Base-by-base conservation (phyloP, 2,888 invertebrate genomes). In the Archips xylosteana region DNA sequence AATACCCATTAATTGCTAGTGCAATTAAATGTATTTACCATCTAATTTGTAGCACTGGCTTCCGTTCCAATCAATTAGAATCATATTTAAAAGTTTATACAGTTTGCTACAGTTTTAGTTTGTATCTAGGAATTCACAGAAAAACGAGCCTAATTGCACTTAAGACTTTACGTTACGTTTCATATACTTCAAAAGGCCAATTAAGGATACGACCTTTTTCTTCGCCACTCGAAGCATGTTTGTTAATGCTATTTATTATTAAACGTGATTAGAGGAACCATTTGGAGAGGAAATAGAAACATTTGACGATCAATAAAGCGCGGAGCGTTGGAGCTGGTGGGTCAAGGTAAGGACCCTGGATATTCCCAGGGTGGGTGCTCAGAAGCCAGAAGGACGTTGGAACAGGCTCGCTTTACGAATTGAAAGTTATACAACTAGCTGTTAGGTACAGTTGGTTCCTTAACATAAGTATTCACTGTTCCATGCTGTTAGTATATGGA, bases 321-420 rank as follows among this genome's bases (percentile, higher is more conserved):
- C 32, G 10, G 12, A 32, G 12, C 10, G n/a, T 49, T 49, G 57
- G n/a, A 32, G 57, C 57, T 57, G 57, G 57, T 32, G 36, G 70
- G 63, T 70, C 63, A 70, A 70, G 70, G 70, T 45, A 12, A 15
- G 32, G 51, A 62, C 69, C 61, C 54, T 54, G 54, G 68, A 66
- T 51, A 57, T 49, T 39, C 36, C 57, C 70, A 64, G 63, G 70
- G 57, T 32, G 57, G 12, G 57, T 10, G 32, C 32, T 10, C 15
- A 23, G 57, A 51, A 23, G 51, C 8, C 32, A 12, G 57, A 57
- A 57, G 57, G 57, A 32, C 57, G 4, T n/a, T n/a, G 32, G 57
- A 57, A 57, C 12, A 57, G 57, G 57, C 57, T 32, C 57, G 9
- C 23, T 57, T 51, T 32, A 57, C 57, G 10, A 10, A 57, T 23